Conservation (phyloP, 2,888 invertebrate genomes). For the Exocentrus adspersus region DNA sequence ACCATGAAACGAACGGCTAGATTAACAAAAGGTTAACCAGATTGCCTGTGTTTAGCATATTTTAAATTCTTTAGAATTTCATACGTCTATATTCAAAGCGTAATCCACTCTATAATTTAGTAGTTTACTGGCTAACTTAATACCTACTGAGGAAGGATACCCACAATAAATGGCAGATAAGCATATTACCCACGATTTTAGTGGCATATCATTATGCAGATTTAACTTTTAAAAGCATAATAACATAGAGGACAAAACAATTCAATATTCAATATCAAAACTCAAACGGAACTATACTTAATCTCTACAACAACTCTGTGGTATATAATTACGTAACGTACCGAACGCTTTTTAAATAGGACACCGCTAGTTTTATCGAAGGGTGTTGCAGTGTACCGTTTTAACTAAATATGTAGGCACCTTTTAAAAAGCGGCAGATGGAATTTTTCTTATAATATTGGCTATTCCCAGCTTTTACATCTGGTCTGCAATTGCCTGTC, state of each 20-base stretch:
- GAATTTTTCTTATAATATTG: constrained; percentile 37
- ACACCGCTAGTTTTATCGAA: constrained; percentile 39
- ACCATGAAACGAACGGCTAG: too few species aligned
- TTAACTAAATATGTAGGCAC: constrained; percentile 23
- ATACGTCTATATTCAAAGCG: constrained; percentile 11
- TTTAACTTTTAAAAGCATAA: constrained; percentile 14
- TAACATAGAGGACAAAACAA: constrained; percentile 11
- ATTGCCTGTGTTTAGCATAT: constrained; percentile 1
- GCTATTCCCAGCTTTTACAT: constrained; percentile 37
- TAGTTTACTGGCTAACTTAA: constrained; percentile 11
- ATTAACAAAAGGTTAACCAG: constrained; percentile 13
- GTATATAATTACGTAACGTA: constrained; percentile 13
- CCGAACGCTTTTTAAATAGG: constrained; percentile 28
- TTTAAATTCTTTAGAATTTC: constrained; percentile 10
- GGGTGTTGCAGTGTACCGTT: constrained; percentile 40
- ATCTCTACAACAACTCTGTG: neutral
- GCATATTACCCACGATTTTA: constrained; percentile 17
- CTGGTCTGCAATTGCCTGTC: constrained; percentile 26
- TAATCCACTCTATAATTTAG: constrained; percentile 13
- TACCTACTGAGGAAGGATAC: constrained; percentile 1
- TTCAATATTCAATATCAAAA: constrained; percentile 13
- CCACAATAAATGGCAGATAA: constrained; percentile 5
- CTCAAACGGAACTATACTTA: neutral
- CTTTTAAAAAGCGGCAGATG: constrained; percentile 38
- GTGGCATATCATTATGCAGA: constrained; percentile 19